Percentiles rank a stretch among this genome's conserved stretches.
phyloP scores from a whole-genome alignment of 2,888 invertebrate species.

The Caenorhabditis virilis region DNA sequence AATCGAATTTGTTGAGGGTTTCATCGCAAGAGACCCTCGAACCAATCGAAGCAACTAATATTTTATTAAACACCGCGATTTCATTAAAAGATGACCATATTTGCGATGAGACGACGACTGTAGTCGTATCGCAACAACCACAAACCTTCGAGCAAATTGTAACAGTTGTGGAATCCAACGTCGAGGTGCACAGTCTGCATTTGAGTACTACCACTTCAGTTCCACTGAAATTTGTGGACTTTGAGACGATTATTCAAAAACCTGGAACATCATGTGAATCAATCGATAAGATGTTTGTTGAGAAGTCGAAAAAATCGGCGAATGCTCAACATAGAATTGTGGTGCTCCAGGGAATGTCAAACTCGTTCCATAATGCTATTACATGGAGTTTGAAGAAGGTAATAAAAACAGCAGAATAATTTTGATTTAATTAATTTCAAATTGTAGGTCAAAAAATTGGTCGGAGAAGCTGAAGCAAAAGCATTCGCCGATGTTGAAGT shows the following conservation, averaged over 20 bases:
- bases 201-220: constrained; percentile 28
- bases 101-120: constrained; percentile 49
- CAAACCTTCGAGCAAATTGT: constrained; percentile 51
- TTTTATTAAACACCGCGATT: constrained; percentile 48
- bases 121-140: constrained; percentile 51
- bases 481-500: constrained; percentile 45
- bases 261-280: constrained; percentile 48
- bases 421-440: too few species aligned
- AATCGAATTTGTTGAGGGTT: constrained; percentile 28
- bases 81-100: constrained; percentile 50
- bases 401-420: too few species aligned
- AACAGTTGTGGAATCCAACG: constrained; percentile 50
- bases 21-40: constrained; percentile 31
- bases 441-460: constrained; percentile 41
- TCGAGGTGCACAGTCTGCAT: constrained; percentile 23
- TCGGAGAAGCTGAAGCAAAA: constrained; percentile 40
- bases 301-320: constrained; percentile 37
- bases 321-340: constrained; percentile 57
- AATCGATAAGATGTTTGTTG: constrained; percentile 31
- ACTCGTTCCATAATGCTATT: constrained; percentile 57
- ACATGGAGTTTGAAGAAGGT: constrained; percentile 60
- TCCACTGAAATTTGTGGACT: constrained; percentile 47
- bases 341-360: constrained; percentile 53
- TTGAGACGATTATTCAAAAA: constrained; percentile 55
- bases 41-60: constrained; percentile 44